Conservation (phyloP, 2,113 vertebrate genomes). For the Jacana jacana region DNA sequence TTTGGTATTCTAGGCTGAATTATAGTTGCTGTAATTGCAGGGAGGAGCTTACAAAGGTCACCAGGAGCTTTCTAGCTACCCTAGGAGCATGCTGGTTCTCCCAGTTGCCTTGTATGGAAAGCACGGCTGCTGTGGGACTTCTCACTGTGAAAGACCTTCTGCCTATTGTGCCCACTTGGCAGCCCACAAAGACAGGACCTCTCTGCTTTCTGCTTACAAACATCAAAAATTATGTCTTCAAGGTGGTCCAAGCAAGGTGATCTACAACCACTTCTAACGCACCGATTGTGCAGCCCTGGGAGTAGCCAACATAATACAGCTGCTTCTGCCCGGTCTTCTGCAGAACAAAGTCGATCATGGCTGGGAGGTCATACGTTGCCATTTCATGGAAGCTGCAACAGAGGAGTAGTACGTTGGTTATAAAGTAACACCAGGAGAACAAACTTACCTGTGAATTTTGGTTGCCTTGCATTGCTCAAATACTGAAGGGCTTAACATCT, state of each 20-base stretch:
- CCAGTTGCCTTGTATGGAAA: not conserved
- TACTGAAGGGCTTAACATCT: not conserved
- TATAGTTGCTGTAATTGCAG: not conserved
- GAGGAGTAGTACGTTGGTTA: not conserved
- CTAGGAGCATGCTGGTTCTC: not conserved
- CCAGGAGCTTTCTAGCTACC: not conserved
- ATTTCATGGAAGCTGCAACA: slow-evolving; percentile 87
- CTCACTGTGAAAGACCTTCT: not conserved
- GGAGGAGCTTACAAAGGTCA: not conserved
- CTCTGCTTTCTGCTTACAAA: not conserved
- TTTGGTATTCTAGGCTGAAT: not conserved
- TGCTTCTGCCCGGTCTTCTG: slow-evolving; percentile 83
- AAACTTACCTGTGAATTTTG: not conserved
- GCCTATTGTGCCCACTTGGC: not conserved
- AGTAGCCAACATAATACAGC: slow-evolving; percentile 89
- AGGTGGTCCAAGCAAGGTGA: fast-evolving
- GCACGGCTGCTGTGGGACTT: not conserved
- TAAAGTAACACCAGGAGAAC: not conserved
- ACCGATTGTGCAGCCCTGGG: slow-evolving; percentile 91
- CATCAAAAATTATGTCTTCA: not conserved
- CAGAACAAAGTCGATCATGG: slow-evolving; percentile 84
- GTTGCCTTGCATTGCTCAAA: not conserved
- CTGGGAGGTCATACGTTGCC: slow-evolving; percentile 90
- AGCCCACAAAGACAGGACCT: not conserved
- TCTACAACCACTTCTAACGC: not conserved